phyloP scores from a whole-genome alignment of 53 echinoderm and acorn worm species.

The Apostichopus leukothele region DNA sequence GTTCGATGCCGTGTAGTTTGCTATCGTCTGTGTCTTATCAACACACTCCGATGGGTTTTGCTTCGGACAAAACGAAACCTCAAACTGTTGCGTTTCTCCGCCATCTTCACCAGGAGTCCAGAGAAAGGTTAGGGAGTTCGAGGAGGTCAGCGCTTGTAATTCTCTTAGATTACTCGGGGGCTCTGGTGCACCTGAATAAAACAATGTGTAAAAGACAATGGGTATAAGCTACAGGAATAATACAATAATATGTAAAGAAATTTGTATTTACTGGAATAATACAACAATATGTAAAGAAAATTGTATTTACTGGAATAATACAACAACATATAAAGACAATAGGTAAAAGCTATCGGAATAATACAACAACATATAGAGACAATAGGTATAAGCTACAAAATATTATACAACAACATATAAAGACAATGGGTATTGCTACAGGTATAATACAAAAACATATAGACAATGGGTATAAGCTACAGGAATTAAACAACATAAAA shows the following conservation, averaged over 20 bases:
- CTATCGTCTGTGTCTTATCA: background rate
- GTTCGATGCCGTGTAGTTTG: conserved; percentile 16
- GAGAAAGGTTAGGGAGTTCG: background rate
- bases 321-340: too few relatives aligned
- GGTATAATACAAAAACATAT: too few relatives aligned
- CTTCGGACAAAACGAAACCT: conserved; percentile 25
- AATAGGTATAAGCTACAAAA: too few relatives aligned
- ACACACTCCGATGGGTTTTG: background rate
- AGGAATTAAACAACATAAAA: too few relatives aligned
- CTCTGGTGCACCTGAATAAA: conserved; percentile 33
- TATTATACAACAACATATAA: too few relatives aligned
- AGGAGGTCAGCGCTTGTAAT: background rate
- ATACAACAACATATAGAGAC: background rate
- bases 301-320: too few relatives aligned
- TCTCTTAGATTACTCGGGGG: background rate
- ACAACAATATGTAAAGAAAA: background rate
- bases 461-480: too few relatives aligned
- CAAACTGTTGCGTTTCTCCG: conserved; percentile 34
- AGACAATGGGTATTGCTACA: too few relatives aligned
- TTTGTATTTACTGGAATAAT: too few relatives aligned
- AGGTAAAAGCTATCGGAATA: background rate
- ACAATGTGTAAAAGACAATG: background rate
- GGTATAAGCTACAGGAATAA: too few relatives aligned
- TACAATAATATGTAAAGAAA: too few relatives aligned
- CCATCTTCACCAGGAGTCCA: conserved; percentile 48